These are phyloP conservation scores for Noctua fimbriata DNA, from an alignment of 2,888 invertebrate species.

Conservation along the genomic window DNA sequence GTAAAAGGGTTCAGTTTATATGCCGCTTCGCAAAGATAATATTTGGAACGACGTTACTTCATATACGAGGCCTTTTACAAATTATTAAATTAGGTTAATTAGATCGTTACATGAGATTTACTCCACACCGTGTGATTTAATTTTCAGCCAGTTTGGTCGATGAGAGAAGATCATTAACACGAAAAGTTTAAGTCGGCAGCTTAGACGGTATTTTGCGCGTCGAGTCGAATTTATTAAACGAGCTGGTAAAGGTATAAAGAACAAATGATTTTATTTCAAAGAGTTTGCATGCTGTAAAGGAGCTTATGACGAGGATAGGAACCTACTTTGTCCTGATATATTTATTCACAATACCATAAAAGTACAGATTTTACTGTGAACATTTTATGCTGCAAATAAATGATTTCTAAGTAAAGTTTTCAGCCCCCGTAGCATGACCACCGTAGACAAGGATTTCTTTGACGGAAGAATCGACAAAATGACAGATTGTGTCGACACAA, in stretches of 20 bases:
- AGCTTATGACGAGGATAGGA: not conserved
- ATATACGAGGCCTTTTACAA: conserved; percentile 48
- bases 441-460: no score
- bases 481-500: no score
- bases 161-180: conserved; percentile 8
- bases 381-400: not conserved
- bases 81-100: conserved; percentile 58
- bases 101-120: conserved; percentile 30
- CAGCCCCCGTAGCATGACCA: no score
- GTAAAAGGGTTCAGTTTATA: conserved; percentile 64
- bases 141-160: conserved; percentile 28
- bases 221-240: not conserved
- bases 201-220: not conserved
- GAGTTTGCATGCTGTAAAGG: not conserved
- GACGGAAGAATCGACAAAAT: no score
- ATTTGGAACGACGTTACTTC: conserved; percentile 51
- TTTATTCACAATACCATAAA: not conserved
- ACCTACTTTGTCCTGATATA: not conserved
- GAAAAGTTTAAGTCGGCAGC: conserved; percentile 8
- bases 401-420: no score
- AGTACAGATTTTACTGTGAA: not conserved
- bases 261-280: not conserved
- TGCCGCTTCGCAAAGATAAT: conserved; percentile 60
- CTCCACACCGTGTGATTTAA: conserved; percentile 24
- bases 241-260: not conserved